A percentile compares a stretch with the other conserved stretches of the same genome.
Evolutionary conservation across 2,888 invertebrate genomes (phyloP).

Genomic region (Tenthredo notha): DNA sequence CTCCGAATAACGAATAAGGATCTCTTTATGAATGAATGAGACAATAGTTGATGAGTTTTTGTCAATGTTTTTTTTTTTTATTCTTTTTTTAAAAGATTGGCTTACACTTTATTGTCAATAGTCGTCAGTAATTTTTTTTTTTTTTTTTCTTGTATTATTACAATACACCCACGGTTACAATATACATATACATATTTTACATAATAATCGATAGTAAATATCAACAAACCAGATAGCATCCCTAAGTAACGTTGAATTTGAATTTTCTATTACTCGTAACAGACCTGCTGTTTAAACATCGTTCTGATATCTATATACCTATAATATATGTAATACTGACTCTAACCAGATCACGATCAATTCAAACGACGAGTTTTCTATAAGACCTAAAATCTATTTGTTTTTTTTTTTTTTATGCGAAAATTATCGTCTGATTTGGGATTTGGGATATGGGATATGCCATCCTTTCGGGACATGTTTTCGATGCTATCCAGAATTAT

Average conservation of each 20-base stretch:
- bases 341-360: not conserved
- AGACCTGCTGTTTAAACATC: slow-evolving; percentile 16
- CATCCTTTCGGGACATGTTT: not conserved
- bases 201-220: slow-evolving; percentile 73
- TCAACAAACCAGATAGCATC: slow-evolving; percentile 73
- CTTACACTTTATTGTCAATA: slow-evolving; percentile 76
- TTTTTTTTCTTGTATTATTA: slow-evolving; percentile 70
- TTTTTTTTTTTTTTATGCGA: not conserved
- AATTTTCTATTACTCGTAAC: slow-evolving; percentile 26
- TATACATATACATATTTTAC: slow-evolving; percentile 78
- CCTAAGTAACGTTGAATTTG: not conserved
- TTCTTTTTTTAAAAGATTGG: slow-evolving; percentile 72
- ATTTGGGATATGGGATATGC: not conserved
- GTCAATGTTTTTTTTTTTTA: slow-evolving; percentile 46
- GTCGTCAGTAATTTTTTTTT: slow-evolving; percentile 70
- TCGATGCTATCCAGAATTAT: slow-evolving; percentile 37
- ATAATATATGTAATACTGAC: not conserved
- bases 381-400: not conserved
- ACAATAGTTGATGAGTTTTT: slow-evolving; percentile 55
- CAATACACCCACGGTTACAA: slow-evolving; percentile 77
- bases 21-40: slow-evolving; percentile 15
- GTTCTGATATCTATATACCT: slow-evolving; percentile 13
- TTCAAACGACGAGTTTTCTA: slow-evolving; percentile 12
- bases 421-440: not conserved
- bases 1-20: not conserved